These are phyloP conservation scores for Halictus rubicundus DNA, from an alignment of 1,140 invertebrate genomes.

Conservation along the genomic window DNA sequence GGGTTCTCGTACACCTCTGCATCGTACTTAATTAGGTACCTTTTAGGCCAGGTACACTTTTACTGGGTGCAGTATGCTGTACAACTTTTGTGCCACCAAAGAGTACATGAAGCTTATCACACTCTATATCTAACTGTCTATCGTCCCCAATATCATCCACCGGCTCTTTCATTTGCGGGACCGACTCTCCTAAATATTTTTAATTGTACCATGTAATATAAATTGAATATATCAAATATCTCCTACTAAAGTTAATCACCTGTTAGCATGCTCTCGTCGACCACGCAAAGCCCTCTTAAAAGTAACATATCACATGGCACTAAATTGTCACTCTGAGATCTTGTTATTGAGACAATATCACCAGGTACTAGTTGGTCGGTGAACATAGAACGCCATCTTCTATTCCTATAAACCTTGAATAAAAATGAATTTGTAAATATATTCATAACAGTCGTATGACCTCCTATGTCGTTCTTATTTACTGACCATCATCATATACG, in stretches of 20 bases:
- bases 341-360: constrained; percentile 96
- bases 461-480: not conserved
- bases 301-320: constrained; percentile 99
- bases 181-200: constrained; percentile 88
- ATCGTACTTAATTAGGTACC: constrained; percentile 70
- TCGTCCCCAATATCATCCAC: constrained; percentile 87
- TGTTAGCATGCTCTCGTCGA: constrained; percentile 99
- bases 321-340: constrained; percentile 93
- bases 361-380: constrained; percentile 96
- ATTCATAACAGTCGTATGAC: too few species aligned
- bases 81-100: constrained; percentile 99
- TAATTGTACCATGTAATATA: not conserved
- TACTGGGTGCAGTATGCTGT: constrained; percentile 94
- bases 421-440: constrained; percentile 37
- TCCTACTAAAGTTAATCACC: constrained; percentile 81
- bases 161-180: constrained; percentile 99
- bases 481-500: constrained; percentile 91
- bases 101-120: constrained; percentile 95
- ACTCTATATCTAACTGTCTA: constrained; percentile 90
- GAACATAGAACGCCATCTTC: constrained; percentile 93
- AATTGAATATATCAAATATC: not conserved
- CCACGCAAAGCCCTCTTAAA: constrained; percentile 95
- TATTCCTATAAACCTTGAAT: constrained; percentile 93
- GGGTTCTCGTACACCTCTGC: too few species aligned
- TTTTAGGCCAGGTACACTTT: constrained; percentile 86